Evolutionary conservation across 2,888 invertebrate genomes (phyloP).

Genomic region (Pegoplata infirma): DNA sequence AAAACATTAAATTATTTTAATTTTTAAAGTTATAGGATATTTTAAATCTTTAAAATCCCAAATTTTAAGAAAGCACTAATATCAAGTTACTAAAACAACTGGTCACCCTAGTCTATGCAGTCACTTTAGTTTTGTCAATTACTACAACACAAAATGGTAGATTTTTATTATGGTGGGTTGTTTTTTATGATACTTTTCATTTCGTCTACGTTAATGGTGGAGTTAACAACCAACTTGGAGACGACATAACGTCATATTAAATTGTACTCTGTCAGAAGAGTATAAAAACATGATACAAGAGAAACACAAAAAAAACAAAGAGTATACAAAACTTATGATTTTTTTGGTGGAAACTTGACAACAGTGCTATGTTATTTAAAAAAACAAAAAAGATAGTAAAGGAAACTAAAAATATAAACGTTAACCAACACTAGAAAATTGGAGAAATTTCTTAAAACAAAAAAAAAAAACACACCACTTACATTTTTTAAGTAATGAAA

Average conservation of each 20-base stretch:
- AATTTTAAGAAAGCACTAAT: too few relatives aligned
- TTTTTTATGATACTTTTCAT: slow-evolving; percentile 38
- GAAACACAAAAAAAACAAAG: neutral
- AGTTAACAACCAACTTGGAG: slow-evolving; percentile 35
- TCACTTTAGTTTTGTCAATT: slow-evolving; percentile 2
- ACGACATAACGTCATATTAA: slow-evolving; percentile 41
- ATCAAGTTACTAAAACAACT: too few relatives aligned
- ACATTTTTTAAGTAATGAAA: slow-evolving; percentile 46
- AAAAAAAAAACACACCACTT: slow-evolving; percentile 28
- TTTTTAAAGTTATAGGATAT: too few relatives aligned
- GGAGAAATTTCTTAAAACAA: slow-evolving; percentile 29
- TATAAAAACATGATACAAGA: neutral
- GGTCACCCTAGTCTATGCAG: too few relatives aligned
- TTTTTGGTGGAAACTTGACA: slow-evolving; percentile 55
- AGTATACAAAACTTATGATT: slow-evolving; percentile 12
- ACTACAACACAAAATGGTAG: slow-evolving; percentile 41
- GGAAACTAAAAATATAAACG: slow-evolving; percentile 18
- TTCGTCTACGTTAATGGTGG: slow-evolving; percentile 32
- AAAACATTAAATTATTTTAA: too few relatives aligned
- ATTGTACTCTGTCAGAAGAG: slow-evolving; percentile 6
- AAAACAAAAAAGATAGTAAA: neutral
- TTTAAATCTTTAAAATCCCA: too few relatives aligned
- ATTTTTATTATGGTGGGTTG: slow-evolving; percentile 31
- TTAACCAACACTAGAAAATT: slow-evolving; percentile 47
- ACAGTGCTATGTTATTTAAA: slow-evolving; percentile 49